Evolutionary conservation across 1,140 invertebrate genomes (phyloP), one percentile per base, ranked within the genome.

Genomic region (Drosophila ogumai): DNA sequence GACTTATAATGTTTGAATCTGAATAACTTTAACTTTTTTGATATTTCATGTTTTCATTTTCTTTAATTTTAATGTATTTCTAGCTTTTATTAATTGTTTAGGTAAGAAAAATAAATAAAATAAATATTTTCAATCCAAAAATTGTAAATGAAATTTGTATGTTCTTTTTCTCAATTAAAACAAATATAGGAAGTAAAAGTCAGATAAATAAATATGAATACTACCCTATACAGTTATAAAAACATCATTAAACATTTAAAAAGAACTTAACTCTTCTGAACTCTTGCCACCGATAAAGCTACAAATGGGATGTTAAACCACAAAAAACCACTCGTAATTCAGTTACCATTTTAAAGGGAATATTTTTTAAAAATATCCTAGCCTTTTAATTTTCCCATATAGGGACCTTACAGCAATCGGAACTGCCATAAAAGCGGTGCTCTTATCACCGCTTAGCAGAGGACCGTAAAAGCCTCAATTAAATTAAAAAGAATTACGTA

Each of bases 401-500:
- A 32, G 40, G 0, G n/a, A n/a, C 56, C 38, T 4, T 17, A 58
- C 13, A 19, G 12, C 56, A 19, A 34, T 43, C 28, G 12, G 7
- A 25, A 67, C 10, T 38, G 54, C 3, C 41, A 46, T 17, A 32
- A 68, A 47, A 71, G 28, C 28, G 2, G 9, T n/a, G 19, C 34
- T 22, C 28, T 69, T 71, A 71, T 69, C 52, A 71, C 32, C 47
- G 44, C 50, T 71, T 50, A 71, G 52, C 36, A 44, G 34, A 13
- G 34, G 43, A 58, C 13, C 25, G 31, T 43, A 32, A 72, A 72
- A 59, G 67, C 31, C 66, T 72, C 69, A 84, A 84, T 84, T 84
- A 28, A 84, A 82, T 82, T 84, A 75, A 59, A 31, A 57, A 28
- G 38, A 47, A 69, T 82, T 82, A 68, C 64, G 55, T 49, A 63